Evolutionary conservation across 2,797 vertebrate species (phyloP).

Genomic region (Eulemur mongoz): DNA sequence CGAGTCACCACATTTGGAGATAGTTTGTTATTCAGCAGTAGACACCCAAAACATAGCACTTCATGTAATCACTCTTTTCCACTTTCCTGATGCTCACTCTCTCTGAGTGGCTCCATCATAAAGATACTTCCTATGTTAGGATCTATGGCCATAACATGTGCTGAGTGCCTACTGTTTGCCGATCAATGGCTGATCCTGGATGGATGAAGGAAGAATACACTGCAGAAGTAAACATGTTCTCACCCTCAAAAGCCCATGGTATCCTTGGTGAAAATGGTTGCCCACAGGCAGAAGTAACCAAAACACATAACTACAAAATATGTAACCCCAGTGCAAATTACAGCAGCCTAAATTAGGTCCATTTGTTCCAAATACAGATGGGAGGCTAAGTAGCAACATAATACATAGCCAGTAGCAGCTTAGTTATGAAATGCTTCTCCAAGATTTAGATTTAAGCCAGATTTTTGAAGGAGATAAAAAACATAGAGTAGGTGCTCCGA

Average conservation of each 20-base stretch:
- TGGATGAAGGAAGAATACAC: background rate
- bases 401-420: background rate
- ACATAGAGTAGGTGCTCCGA: background rate
- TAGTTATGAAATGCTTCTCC: background rate
- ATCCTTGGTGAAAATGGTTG: background rate
- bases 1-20: background rate
- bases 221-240: background rate
- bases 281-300: background rate
- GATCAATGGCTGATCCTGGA: background rate
- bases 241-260: background rate
- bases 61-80: background rate
- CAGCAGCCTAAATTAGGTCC: background rate
- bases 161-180: background rate
- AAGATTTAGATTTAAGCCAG: slow-evolving; percentile 6
- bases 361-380: background rate
- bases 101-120: background rate
- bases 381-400: background rate
- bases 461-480: slow-evolving; percentile 38
- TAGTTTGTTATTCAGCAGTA: background rate
- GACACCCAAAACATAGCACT: background rate
- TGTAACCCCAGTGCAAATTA: background rate
- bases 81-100: background rate
- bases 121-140: background rate
- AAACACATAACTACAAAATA: background rate
- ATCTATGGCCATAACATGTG: background rate